phyloP scores from a whole-genome alignment of 1,140 invertebrate genomes.

The Cyclina sinensis region DNA sequence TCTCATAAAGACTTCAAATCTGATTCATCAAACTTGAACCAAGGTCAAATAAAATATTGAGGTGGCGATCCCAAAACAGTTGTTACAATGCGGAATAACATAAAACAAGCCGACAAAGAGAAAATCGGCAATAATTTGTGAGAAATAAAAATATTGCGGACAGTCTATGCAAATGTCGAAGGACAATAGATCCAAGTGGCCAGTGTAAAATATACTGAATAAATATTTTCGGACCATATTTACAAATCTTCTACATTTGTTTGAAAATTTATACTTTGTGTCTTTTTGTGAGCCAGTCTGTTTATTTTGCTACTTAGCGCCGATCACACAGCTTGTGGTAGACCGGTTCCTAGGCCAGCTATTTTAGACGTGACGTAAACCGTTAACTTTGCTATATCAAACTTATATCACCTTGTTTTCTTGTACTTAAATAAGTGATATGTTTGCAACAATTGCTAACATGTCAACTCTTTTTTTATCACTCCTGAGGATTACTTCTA shows the following conservation, averaged over 20 bases:
- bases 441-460: too few relatives aligned
- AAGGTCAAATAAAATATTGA: constrained; percentile 20
- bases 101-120: constrained; percentile 53
- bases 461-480: too few relatives aligned
- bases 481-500: too few relatives aligned
- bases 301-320: constrained; percentile 39
- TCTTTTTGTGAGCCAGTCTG: constrained; percentile 8
- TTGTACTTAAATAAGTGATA: too few relatives aligned
- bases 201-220: constrained; percentile 41
- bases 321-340: background rate
- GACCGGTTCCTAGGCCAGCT: background rate
- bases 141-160: constrained; percentile 44
- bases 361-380: background rate
- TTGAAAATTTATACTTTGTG: constrained; percentile 56
- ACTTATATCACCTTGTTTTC: too few relatives aligned
- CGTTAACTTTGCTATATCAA: background rate
- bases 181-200: constrained; percentile 32
- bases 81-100: constrained; percentile 29
- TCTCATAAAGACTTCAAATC: background rate
- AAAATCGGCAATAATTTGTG: constrained; percentile 33
- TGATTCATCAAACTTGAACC: background rate
- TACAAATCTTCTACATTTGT: constrained; percentile 28
- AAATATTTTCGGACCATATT: constrained; percentile 55
- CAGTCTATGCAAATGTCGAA: constrained; percentile 19
- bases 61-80: constrained; percentile 29